These are phyloP conservation scores for Taeniopygia guttata DNA, from an alignment of 2,797 vertebrate genomes.

Conservation along the genomic window DNA sequence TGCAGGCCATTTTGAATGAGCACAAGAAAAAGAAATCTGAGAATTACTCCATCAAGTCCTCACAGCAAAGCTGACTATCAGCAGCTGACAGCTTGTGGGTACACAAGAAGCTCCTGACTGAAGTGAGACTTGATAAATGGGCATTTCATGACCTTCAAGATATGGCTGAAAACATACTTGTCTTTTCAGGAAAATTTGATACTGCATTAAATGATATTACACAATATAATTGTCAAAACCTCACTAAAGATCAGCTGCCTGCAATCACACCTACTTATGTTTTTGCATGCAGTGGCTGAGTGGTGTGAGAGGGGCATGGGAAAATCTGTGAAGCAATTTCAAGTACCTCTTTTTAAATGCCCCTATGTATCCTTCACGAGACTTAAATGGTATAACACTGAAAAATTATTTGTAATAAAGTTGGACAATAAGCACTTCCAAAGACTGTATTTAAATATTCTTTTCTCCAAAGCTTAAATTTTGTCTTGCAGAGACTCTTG, in stretches of 20 bases:
- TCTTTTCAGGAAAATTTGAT: not conserved
- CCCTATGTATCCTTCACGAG: not conserved
- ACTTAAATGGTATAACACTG: not conserved
- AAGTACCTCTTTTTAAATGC: not conserved
- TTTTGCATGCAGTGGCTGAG: not conserved
- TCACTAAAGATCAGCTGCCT: not conserved
- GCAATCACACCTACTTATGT: not conserved
- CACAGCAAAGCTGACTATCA: not conserved
- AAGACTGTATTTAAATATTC: not conserved
- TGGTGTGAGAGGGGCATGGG: not conserved
- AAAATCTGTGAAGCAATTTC: not conserved
- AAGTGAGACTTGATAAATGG: not conserved
- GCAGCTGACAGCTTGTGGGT: not conserved
- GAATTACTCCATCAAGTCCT: not conserved
- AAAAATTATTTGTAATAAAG: not conserved
- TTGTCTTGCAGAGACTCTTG: not conserved
- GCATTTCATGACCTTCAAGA: not conserved
- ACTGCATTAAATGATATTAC: not conserved
- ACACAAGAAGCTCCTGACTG: not conserved
- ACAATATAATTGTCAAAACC: not conserved
- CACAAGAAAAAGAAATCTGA: not conserved
- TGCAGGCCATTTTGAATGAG: not conserved
- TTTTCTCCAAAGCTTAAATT: not conserved
- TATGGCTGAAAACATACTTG: not conserved
- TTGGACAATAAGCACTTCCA: not conserved